Conservation (phyloP, 2,888 invertebrate species). For the Gerris lacustris region DNA sequence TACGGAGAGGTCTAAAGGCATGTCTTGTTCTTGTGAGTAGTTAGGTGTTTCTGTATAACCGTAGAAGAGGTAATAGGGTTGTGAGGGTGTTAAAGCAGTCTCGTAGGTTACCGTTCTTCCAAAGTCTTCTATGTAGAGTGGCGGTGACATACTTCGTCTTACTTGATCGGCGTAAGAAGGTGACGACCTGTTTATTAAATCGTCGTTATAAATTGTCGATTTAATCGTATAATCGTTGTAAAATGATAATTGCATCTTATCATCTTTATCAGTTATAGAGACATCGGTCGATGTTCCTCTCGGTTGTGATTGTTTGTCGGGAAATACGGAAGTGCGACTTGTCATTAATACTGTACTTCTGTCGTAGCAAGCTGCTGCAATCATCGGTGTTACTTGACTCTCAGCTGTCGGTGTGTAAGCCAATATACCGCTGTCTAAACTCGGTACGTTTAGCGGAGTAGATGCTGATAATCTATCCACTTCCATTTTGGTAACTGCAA, state of each 20-base stretch:
- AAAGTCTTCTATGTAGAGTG: background rate
- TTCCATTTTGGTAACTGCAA: background rate
- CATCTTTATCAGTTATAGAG: background rate
- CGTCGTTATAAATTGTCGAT: background rate
- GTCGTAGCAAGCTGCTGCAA: background rate
- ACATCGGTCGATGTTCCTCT: background rate
- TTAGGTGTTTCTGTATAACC: constrained; percentile 9
- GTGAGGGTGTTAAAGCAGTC: background rate
- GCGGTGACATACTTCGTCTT: constrained; percentile 1
- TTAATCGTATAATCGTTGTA: too few relatives aligned
- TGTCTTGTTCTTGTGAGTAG: constrained; percentile 35
- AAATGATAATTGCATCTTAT: too few relatives aligned
- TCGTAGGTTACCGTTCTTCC: background rate
- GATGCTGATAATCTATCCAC: background rate
- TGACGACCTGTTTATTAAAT: background rate
- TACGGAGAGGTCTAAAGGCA: constrained; percentile 39
- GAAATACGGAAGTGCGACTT: background rate
- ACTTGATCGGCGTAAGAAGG: background rate
- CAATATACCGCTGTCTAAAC: background rate
- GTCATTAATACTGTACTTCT: background rate
- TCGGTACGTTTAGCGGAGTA: background rate
- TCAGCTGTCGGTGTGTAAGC: background rate
- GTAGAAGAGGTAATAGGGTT: background rate
- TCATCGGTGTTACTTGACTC: background rate
- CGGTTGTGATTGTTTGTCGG: background rate